phyloP scores from a whole-genome alignment of 2,797 vertebrate species.

The Thaleichthys pacificus region DNA sequence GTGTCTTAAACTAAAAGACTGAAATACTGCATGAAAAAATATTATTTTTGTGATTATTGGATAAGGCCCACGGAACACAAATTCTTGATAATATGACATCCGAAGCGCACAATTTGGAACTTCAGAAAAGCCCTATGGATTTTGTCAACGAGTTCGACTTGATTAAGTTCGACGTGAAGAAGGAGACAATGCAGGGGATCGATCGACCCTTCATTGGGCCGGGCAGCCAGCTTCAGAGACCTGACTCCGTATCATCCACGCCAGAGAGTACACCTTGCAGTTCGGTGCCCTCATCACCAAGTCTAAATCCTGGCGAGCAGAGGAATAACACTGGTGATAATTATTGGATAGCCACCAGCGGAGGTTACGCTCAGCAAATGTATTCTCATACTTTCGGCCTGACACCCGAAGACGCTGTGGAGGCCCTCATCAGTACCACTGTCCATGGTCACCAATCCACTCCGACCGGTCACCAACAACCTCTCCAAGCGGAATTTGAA shows the following conservation, averaged over 20 bases:
- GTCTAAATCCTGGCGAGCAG: conserved; percentile 90
- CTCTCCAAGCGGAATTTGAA: conserved; percentile 85
- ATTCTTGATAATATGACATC: conserved; percentile 76
- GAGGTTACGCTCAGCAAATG: conserved; percentile 86
- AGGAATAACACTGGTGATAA: conserved; percentile 90
- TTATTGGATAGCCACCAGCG: conserved; percentile 93
- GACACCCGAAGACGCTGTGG: conserved; percentile 94
- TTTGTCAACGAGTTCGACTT: conserved; percentile 96
- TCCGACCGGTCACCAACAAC: conserved; percentile 76
- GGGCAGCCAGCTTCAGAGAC: conserved; percentile 88
- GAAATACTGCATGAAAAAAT: conserved; percentile 58
- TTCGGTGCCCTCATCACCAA: conserved; percentile 94
- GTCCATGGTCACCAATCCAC: conserved; percentile 81
- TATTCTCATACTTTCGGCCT: conserved; percentile 92
- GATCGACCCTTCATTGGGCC: conserved; percentile 86
- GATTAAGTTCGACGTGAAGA: conserved; percentile 97
- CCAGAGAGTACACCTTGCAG: conserved; percentile 95
- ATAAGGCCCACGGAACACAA: conserved; percentile 34
- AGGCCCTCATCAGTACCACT: conserved; percentile 87
- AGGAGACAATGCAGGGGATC: conserved; percentile 85
- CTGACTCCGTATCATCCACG: conserved; percentile 93
- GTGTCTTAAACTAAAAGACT: conserved; percentile 38
- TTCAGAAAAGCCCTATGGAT: conserved; percentile 88
- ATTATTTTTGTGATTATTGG: conserved; percentile 43
- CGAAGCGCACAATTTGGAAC: conserved; percentile 85